Evolutionary conservation across 2,888 invertebrate genomes (phyloP), one percentile per base, ranked within the genome.

Genomic region (Bedellia somnulentella): DNA sequence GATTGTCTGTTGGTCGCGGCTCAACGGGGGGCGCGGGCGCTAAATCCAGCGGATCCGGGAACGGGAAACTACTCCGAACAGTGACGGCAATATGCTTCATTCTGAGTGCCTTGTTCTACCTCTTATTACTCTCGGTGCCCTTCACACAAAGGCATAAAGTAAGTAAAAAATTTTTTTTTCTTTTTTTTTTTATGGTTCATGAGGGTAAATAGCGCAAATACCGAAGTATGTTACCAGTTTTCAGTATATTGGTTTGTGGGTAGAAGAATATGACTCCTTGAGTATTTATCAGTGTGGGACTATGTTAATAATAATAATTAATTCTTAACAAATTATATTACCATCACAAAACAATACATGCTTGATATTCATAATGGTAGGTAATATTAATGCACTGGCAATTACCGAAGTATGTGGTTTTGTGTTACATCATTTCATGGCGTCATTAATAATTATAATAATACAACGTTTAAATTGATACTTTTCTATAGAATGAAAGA

Each of bases 51-150:
- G 71, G 67, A 10, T 75, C 82, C 9, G 88, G 88, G 9, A 79
- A 81, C 9, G 88, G 88, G 9, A 79, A 81, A 37, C 79, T 83
- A 34, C 63, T 89, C 27, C 78, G 89, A 5, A 59, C 84, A 25
- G 73, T 88, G 57, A 85, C 87, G 5, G 85, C 86, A 0, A 43
- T 81, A 4, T 83, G 82, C 37, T 75, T 88, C 34, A 58, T 89
- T 29, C 60, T 87, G 31, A 80, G 86, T 3, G 86, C 85, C 5
- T 45, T 88, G 9, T 81, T 86, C 43, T 89, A 86, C 50, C 79
- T 83, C 33, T 61, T 85, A 8, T 62, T 89, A 8, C 64, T 86
- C 28, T 64, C 81, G 17, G 81, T 89, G 15, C 88, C 88, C 5
- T 76, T 79, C 23, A 82, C 86, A 29, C 76, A 81, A 42, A 78